Evolutionary conservation across 2,888 invertebrate species (phyloP).

Genomic region (Agrypnus murinus): DNA sequence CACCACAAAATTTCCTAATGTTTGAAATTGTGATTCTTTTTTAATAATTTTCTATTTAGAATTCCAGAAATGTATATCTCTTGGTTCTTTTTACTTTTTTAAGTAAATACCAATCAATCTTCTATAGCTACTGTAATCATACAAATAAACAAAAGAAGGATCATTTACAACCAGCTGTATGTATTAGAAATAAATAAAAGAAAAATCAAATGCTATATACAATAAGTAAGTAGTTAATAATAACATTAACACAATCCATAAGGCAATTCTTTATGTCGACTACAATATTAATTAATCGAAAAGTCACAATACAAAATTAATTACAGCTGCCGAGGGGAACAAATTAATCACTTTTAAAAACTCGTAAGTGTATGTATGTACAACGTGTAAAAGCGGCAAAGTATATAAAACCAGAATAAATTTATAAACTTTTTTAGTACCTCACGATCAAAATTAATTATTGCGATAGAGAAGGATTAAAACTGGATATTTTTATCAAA

Average conservation of each 20-base stretch:
- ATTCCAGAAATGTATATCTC: no score
- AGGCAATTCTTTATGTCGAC: constrained; percentile 45
- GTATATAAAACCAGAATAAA: constrained; percentile 18
- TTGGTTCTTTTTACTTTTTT: no score
- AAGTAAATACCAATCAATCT: no score
- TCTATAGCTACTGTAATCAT: no score
- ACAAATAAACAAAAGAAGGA: no score
- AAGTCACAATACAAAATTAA: constrained; percentile 54
- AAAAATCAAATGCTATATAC: no score
- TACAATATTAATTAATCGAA: constrained; percentile 54
- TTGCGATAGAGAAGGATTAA: constrained; percentile 16
- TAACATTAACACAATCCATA: constrained; percentile 41
- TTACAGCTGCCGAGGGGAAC: constrained; percentile 45
- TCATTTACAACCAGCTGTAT: no score
- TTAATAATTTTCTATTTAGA: no score
- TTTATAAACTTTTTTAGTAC: not conserved
- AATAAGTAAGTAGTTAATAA: constrained; percentile 50
- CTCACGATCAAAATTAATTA: constrained; percentile 29
- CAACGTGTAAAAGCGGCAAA: not conserved
- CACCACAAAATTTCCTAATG: no score
- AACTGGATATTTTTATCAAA: constrained; percentile 15
- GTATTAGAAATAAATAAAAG: no score
- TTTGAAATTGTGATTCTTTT: no score
- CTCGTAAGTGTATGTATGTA: not conserved
- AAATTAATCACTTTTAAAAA: constrained; percentile 49